Conservation (phyloP, 53 echinoderm and acorn worm genomes). For the Crossaster papposus region DNA sequence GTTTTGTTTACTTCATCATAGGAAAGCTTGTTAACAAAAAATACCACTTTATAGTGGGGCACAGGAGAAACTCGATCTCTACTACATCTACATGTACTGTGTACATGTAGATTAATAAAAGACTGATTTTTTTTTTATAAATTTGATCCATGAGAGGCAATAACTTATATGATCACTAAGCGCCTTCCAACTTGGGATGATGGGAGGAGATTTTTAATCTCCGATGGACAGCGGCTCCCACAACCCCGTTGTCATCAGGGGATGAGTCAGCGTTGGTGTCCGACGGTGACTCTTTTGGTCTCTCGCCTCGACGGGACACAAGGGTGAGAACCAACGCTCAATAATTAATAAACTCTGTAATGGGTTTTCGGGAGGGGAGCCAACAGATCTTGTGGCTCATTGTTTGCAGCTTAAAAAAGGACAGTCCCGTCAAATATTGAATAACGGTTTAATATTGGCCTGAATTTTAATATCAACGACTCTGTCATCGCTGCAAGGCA, state of each 20-base stretch:
- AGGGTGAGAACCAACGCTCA: constrained; percentile 17
- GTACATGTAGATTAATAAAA: no score
- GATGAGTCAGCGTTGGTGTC: constrained; percentile 1
- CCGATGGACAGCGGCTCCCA: background rate
- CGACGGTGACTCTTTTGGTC: background rate
- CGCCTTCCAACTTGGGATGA: background rate
- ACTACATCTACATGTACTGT: no score
- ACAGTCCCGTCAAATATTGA: background rate
- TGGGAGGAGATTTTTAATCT: background rate
- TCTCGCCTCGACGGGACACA: background rate
- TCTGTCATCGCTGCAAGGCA: background rate
- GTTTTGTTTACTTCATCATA: no score
- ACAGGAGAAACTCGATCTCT: no score
- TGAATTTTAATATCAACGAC: background rate
- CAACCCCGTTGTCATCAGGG: background rate
- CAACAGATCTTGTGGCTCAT: background rate
- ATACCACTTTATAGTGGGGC: no score
- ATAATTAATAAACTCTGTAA: constrained; percentile 49
- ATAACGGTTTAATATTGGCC: background rate
- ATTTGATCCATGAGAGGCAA: background rate
- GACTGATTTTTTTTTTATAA: background rate
- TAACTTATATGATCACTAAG: background rate
- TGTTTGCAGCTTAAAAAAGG: background rate
- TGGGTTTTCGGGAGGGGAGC: constrained; percentile 18
- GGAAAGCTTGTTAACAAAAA: no score